A percentile compares a stretch with the other conserved stretches of the same genome.
These are phyloP conservation scores for Agelaius tricolor DNA, from an alignment of 2,113 vertebrate genomes.

Conservation along the genomic window DNA sequence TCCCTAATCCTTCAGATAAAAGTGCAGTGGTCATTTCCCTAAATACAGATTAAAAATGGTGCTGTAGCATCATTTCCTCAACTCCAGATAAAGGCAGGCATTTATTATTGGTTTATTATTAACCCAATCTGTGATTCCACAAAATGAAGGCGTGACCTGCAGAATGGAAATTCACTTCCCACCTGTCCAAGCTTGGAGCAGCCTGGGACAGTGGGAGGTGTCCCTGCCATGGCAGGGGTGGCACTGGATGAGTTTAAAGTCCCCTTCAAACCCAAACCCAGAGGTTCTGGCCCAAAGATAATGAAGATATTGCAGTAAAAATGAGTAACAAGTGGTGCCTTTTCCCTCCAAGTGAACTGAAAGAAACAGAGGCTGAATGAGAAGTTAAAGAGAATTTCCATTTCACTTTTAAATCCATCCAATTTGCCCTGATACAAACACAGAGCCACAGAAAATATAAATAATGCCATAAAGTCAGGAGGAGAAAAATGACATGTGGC, in stretches of 20 bases:
- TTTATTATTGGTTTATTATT: background rate
- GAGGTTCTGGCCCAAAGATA: background rate
- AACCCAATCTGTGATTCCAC: too few species aligned
- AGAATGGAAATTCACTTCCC: too few species aligned
- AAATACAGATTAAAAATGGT: background rate
- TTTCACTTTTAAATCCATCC: background rate
- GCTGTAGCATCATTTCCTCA: background rate
- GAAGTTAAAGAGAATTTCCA: background rate
- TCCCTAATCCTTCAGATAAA: background rate
- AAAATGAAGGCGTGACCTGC: too few species aligned
- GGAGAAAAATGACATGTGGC: background rate
- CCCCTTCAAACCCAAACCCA: background rate
- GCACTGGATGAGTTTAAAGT: background rate
- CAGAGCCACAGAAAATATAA: background rate
- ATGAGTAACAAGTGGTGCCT: background rate
- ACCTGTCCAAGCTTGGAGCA: background rate
- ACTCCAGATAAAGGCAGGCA: background rate
- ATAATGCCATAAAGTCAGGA: background rate
- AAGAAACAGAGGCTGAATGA: background rate
- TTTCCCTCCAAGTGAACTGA: background rate
- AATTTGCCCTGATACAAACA: background rate
- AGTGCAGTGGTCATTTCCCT: background rate
- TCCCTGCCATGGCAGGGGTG: background rate
- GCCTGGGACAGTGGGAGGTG: rapidly evolving
- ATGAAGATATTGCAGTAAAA: background rate